Evolutionary conservation across 2,113 vertebrate species (phyloP).

Genomic region (Gracilinanus agilis): DNA sequence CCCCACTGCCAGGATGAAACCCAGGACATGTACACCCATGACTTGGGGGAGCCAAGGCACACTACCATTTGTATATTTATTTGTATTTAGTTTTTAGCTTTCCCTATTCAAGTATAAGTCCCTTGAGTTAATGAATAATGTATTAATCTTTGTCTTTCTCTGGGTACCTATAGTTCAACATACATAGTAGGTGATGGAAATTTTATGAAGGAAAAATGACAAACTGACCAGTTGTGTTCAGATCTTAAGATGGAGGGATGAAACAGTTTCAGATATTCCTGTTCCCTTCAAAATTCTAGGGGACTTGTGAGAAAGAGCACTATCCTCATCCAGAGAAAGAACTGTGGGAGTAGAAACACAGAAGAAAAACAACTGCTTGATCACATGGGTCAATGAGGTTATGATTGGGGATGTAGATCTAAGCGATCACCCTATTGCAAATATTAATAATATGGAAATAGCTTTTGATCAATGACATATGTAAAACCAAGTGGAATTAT

Average conservation of each 20-base stretch:
- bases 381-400: no score
- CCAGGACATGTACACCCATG: not conserved
- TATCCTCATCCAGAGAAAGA: no score
- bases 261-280: not conserved
- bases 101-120: not conserved
- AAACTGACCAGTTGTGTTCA: not conserved
- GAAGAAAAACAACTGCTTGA: no score
- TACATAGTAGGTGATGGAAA: not conserved
- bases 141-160: not conserved
- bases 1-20: not conserved
- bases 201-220: not conserved
- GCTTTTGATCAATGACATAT: no score
- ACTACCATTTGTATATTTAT: not conserved
- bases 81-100: not conserved
- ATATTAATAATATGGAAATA: no score
- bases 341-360: no score
- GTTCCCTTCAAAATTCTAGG: not conserved
- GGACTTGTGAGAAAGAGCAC: no score
- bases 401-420: no score
- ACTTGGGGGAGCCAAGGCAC: not conserved
- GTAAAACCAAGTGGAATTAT: no score
- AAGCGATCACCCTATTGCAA: no score
- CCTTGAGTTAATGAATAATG: not conserved
- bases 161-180: not conserved
- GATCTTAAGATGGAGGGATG: not conserved